Evolutionary conservation across 64 coral and sea anemone genomes (phyloP).

Genomic region (Pachyseris speciosa): DNA sequence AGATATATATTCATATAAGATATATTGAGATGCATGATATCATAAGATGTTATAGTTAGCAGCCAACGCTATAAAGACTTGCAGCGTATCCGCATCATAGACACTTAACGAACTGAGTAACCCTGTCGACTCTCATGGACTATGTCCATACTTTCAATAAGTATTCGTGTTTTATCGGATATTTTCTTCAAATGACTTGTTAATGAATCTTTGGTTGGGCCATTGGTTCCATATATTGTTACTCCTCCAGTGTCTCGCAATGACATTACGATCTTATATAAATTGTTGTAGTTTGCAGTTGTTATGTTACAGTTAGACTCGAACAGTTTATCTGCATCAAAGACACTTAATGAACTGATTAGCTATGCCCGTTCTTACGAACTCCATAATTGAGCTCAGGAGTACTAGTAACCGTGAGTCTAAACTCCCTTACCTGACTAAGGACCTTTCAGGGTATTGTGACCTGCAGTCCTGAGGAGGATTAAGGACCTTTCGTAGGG

Average conservation of each 20-base stretch:
- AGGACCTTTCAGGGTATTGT: slow-evolving; percentile 4
- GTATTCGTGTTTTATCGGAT: too few relatives aligned
- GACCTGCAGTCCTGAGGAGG: neutral
- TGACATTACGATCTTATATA: neutral
- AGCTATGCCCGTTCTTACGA: neutral
- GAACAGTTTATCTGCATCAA: neutral
- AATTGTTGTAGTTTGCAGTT: neutral
- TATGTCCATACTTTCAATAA: too few relatives aligned
- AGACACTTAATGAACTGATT: neutral
- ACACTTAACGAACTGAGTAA: too few relatives aligned
- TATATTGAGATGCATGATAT: neutral
- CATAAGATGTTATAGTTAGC: neutral
- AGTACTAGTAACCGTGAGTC: neutral
- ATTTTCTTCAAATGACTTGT: neutral
- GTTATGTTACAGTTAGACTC: neutral
- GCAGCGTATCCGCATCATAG: neutral
- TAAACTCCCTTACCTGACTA: neutral
- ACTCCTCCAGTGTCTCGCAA: neutral
- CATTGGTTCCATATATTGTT: neutral
- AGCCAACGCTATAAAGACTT: neutral
- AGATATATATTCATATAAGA: neutral
- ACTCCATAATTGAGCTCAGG: neutral
- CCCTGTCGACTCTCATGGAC: too few relatives aligned
- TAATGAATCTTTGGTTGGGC: neutral
- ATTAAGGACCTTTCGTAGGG: neutral